Conservation (phyloP, 2,113 vertebrate genomes). For the Lampris incognitus region DNA sequence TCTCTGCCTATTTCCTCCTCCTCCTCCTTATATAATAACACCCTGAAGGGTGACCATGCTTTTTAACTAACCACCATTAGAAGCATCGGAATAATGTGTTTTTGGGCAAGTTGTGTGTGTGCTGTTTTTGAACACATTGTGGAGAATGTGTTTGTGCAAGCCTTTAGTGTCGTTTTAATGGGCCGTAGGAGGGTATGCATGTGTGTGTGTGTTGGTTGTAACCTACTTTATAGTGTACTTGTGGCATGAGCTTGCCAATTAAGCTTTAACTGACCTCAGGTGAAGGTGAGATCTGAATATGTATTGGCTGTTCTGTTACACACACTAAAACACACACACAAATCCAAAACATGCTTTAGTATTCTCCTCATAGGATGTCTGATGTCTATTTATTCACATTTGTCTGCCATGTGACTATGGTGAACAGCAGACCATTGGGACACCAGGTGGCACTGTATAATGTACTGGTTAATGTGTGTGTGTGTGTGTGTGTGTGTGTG, state of each 20-base stretch:
- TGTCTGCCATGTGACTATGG: slow-evolving; percentile 37
- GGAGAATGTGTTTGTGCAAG: neutral
- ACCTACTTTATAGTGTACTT: neutral
- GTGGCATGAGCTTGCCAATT: neutral
- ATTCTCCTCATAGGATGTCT: slow-evolving; percentile 23
- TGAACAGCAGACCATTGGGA: slow-evolving; percentile 49
- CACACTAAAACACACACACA: neutral
- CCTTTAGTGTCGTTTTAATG: neutral
- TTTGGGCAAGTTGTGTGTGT: neutral
- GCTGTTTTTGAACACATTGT: neutral
- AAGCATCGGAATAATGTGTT: slow-evolving; percentile 23
- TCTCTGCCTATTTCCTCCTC: neutral
- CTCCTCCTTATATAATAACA: slow-evolving; percentile 54
- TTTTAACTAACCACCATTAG: slow-evolving; percentile 22
- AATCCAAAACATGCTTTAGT: slow-evolving; percentile 30
- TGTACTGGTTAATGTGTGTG: slow-evolving; percentile 1
- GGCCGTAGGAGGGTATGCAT: neutral
- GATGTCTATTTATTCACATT: slow-evolving; percentile 44
- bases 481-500: slow-evolving; percentile 24
- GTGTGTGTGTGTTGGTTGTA: neutral
- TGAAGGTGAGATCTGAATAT: slow-evolving; percentile 23
- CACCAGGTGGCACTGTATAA: slow-evolving; percentile 54
- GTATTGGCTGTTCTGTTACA: neutral
- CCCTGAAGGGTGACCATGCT: slow-evolving; percentile 43
- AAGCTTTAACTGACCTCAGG: slow-evolving; percentile 18